Evolutionary conservation across 1,140 invertebrate genomes (phyloP).

Genomic region (Thrips palmi): DNA sequence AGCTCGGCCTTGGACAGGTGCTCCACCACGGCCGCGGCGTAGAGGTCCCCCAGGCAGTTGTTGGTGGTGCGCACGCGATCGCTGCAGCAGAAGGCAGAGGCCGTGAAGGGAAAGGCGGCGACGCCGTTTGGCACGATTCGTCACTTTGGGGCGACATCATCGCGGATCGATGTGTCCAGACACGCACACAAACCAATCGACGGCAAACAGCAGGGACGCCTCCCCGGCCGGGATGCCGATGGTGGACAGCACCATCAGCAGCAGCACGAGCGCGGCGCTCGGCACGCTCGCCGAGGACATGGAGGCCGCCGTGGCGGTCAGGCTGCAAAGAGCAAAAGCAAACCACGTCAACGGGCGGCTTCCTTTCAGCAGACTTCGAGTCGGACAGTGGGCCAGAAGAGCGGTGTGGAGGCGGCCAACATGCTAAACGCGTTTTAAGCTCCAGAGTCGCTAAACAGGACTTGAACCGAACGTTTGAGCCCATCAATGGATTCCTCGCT

Average conservation of each 20-base stretch:
- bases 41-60: slow-evolving; percentile 77
- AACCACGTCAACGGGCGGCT: neutral
- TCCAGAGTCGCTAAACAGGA: too few relatives aligned
- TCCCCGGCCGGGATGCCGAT: slow-evolving; percentile 65
- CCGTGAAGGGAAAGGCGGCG: neutral
- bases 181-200: slow-evolving; percentile 84
- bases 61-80: slow-evolving; percentile 74
- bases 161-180: neutral
- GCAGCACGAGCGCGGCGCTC: slow-evolving; percentile 73
- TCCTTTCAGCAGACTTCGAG: too few relatives aligned
- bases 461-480: too few relatives aligned
- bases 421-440: too few relatives aligned
- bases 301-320: slow-evolving; percentile 79
- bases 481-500: too few relatives aligned
- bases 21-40: slow-evolving; percentile 69
- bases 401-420: too few relatives aligned
- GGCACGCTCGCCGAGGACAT: slow-evolving; percentile 87
- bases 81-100: slow-evolving; percentile 27
- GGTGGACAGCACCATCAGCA: slow-evolving; percentile 68
- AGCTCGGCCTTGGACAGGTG: slow-evolving; percentile 64
- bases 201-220: slow-evolving; percentile 66
- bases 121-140: neutral
- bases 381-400: too few relatives aligned
- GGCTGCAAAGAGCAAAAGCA: slow-evolving; percentile 28
- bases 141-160: neutral